Conservation (phyloP, 2,797 vertebrate genomes). For the Sebastes kiyomatsui region DNA sequence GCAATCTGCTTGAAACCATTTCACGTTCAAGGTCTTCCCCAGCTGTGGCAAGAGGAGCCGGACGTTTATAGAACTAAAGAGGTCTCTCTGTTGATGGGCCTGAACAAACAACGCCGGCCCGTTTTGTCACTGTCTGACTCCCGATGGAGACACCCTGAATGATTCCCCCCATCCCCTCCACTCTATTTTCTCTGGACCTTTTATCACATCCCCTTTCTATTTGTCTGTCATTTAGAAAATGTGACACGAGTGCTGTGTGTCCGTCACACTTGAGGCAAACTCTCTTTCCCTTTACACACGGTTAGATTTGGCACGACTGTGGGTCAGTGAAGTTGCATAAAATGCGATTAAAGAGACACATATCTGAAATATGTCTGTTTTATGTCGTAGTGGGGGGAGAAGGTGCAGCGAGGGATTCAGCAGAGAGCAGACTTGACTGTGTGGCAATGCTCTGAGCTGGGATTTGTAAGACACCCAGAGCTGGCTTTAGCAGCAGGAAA, state of each 20-base stretch:
- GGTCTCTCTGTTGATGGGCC: constrained; percentile 45
- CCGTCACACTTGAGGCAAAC: not conserved
- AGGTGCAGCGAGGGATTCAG: constrained; percentile 51
- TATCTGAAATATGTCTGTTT: constrained; percentile 28
- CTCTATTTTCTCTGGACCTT: constrained; percentile 1
- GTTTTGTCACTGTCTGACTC: constrained; percentile 39
- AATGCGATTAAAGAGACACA: not conserved
- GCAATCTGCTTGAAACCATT: constrained; percentile 92
- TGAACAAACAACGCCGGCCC: constrained; percentile 65
- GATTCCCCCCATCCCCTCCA: not conserved
- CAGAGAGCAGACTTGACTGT: constrained; percentile 67
- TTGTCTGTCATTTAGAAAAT: constrained; percentile 7
- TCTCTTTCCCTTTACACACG: not conserved
- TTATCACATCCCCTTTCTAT: constrained; percentile 1
- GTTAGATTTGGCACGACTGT: not conserved
- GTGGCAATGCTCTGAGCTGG: constrained; percentile 76
- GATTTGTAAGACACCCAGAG: constrained; percentile 80
- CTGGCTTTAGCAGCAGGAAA: constrained; percentile 82
- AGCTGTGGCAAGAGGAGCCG: constrained; percentile 83
- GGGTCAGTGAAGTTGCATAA: constrained; percentile 32
- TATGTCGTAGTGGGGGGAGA: constrained; percentile 22
- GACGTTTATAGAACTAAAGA: constrained; percentile 59
- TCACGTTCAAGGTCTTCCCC: constrained; percentile 90
- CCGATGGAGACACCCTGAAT: constrained; percentile 26
- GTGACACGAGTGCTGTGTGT: not conserved